A percentile compares a stretch with the other conserved stretches of the same genome.
These are phyloP conservation scores for Troides oblongomaculatus DNA, from an alignment of 2,888 invertebrate genomes.

Conservation along the genomic window DNA sequence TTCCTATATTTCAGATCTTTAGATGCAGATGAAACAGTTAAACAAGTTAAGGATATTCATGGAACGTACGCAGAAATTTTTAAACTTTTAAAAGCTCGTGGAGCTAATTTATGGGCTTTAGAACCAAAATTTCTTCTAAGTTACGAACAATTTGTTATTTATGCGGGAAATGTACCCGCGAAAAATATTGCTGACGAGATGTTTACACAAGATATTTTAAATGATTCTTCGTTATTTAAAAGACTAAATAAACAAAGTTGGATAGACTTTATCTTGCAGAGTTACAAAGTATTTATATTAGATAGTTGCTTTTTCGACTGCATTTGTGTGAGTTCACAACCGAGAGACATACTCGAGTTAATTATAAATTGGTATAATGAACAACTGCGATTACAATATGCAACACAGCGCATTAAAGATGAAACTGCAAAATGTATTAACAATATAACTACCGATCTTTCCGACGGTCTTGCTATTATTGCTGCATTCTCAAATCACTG, in stretches of 20 bases:
- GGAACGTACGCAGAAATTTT: constrained; percentile 65
- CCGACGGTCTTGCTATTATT: constrained; percentile 78
- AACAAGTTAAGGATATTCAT: constrained; percentile 61
- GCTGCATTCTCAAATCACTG: constrained; percentile 79
- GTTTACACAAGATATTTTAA: constrained; percentile 50
- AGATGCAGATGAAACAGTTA: constrained; percentile 57
- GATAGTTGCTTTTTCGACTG: constrained; percentile 73
- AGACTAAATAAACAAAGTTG: constrained; percentile 76
- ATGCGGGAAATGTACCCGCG: constrained; percentile 52
- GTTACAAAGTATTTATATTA: constrained; percentile 79
- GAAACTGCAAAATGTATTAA: constrained; percentile 51
- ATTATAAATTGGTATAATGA: constrained; percentile 63
- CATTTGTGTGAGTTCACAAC: constrained; percentile 56
- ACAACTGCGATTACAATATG: constrained; percentile 52
- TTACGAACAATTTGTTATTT: constrained; percentile 62
- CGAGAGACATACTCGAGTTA: constrained; percentile 58
- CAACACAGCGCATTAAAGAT: constrained; percentile 43
- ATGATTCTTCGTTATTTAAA: constrained; percentile 50
- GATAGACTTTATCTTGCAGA: constrained; percentile 82
- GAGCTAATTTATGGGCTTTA: constrained; percentile 57
- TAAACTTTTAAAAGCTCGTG: constrained; percentile 56
- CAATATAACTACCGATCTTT: constrained; percentile 75
- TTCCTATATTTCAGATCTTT: constrained; percentile 43
- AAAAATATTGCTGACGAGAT: constrained; percentile 60
- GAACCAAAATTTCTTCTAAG: constrained; percentile 65